phyloP scores from a whole-genome alignment of 2,888 invertebrate species.

The Acronicta psi region DNA sequence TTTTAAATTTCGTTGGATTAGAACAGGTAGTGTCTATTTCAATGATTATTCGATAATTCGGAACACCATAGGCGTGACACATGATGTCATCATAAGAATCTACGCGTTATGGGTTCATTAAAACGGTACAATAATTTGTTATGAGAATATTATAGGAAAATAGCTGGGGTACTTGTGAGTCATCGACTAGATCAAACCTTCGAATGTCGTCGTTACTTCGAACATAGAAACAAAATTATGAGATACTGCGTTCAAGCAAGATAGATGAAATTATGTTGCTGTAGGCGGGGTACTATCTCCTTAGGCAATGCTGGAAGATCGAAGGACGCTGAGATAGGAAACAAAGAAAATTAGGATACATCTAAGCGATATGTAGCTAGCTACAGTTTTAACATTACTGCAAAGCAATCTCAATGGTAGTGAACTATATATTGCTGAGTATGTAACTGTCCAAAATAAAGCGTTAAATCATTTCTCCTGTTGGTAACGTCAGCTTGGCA shows the following conservation, averaged over 20 bases:
- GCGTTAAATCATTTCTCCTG: conserved; percentile 55
- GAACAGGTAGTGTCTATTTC: conserved; percentile 6
- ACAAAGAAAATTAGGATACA: neutral
- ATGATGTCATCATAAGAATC: conserved; percentile 35
- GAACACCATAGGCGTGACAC: conserved; percentile 18
- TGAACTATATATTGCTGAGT: conserved; percentile 28
- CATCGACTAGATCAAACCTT: conserved; percentile 23
- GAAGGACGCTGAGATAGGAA: conserved; percentile 9
- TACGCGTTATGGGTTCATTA: conserved; percentile 16
- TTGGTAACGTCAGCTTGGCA: conserved; percentile 46
- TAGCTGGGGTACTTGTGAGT: conserved; percentile 40
- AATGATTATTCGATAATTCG: conserved; percentile 8
- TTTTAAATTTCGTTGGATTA: conserved; percentile 10
- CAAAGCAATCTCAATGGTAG: conserved; percentile 10
- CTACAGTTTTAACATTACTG: conserved; percentile 1
- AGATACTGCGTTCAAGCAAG: conserved; percentile 12
- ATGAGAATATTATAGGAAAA: conserved; percentile 15
- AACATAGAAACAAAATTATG: conserved; percentile 24
- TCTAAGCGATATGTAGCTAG: neutral
- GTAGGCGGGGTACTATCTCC: conserved; percentile 31
- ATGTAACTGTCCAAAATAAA: conserved; percentile 53
- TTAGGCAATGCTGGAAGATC: conserved; percentile 18
- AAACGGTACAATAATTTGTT: conserved; percentile 15
- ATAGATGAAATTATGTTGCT: conserved; percentile 10
- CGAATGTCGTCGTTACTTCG: conserved; percentile 4